Base-by-base conservation (phyloP, 2,888 invertebrate species). In the Micropterix aruncella region DNA sequence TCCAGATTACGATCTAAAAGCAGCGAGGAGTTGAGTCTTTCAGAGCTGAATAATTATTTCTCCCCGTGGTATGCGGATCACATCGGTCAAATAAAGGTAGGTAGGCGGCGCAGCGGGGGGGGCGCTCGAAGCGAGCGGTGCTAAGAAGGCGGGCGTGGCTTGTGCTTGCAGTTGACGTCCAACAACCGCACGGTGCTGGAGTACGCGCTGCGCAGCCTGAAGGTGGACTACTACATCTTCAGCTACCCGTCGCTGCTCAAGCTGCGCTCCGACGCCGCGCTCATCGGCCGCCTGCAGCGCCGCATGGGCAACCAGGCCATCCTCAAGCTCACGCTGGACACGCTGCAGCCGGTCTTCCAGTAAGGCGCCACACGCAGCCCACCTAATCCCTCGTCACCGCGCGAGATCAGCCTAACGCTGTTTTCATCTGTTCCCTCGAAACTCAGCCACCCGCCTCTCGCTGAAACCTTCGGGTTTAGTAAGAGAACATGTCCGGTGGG, bases 1-100 rank as follows among this genome's bases (percentile, higher is more conserved):
- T 27, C 27, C 27, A 27, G 27, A 27, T 12, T 27, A 12, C 27
- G 27, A 27, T 5, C 27, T 12, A 27, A 27, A 12, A 27, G 12
- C 7, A 27, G 27, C 27, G 27, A 27, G 40, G 80, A 19, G 65
- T 68, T 88, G 41, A 80, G 83, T 37, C 72, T 75, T 42, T 61
- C 71, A 18, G 88, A 89, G 58, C 70, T 90, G 53, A 77, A 77
- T 56, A 83, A 83, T 55, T 87, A 80, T 59, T 90, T 90, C 66
- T 88, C 88, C 41, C 89, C 89, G 2, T 79, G 85, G 73, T 83
- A 83, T 61, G 83, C 87, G 12, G 84, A 87, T 52, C 86, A 89
- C 59, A 77, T 85, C 60, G 86, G 87, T 43, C 70, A 75, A 55
- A 76, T 83, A 53, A 77, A 81, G 63, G 81, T 70, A 66, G n/a